Evolutionary conservation across 1,140 invertebrate genomes (phyloP).

Genomic region (Druon quercuslanigerum): DNA sequence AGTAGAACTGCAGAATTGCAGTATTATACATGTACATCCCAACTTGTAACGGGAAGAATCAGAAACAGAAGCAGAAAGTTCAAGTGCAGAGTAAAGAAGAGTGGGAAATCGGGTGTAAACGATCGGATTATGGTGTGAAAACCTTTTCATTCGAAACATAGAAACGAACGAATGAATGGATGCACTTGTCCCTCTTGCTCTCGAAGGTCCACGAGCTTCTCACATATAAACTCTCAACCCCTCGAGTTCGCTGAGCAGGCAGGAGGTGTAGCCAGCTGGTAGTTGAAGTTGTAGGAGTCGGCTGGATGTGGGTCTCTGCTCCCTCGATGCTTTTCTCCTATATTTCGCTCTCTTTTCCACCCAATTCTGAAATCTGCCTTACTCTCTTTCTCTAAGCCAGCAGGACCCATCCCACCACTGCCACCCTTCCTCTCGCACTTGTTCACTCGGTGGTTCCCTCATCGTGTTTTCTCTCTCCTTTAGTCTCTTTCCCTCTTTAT

Average conservation of each 20-base stretch:
- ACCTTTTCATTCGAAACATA: slow-evolving; percentile 54
- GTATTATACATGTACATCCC: neutral
- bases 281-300: slow-evolving; percentile 72
- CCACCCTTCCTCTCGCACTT: slow-evolving; percentile 44
- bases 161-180: slow-evolving; percentile 66
- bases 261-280: slow-evolving; percentile 66
- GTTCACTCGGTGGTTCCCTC: slow-evolving; percentile 51
- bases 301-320: slow-evolving; percentile 69
- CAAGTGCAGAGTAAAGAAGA: slow-evolving; percentile 15
- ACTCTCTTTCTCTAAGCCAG: slow-evolving; percentile 30
- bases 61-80: slow-evolving; percentile 18
- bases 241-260: slow-evolving; percentile 55
- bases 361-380: slow-evolving; percentile 46
- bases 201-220: slow-evolving; percentile 64
- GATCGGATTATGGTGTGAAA: slow-evolving; percentile 45
- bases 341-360: slow-evolving; percentile 51
- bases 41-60: neutral
- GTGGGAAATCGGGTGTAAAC: slow-evolving; percentile 33
- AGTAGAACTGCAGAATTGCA: neutral
- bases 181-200: slow-evolving; percentile 66
- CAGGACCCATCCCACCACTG: slow-evolving; percentile 42
- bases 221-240: slow-evolving; percentile 62
- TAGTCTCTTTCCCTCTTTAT: slow-evolving; percentile 43
- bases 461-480: slow-evolving; percentile 51
- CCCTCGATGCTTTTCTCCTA: slow-evolving; percentile 52